A percentile compares a stretch with the other conserved stretches of the same genome.
phyloP scores from a whole-genome alignment of 2,888 invertebrate genomes.

The Lamellibrachia columna region DNA sequence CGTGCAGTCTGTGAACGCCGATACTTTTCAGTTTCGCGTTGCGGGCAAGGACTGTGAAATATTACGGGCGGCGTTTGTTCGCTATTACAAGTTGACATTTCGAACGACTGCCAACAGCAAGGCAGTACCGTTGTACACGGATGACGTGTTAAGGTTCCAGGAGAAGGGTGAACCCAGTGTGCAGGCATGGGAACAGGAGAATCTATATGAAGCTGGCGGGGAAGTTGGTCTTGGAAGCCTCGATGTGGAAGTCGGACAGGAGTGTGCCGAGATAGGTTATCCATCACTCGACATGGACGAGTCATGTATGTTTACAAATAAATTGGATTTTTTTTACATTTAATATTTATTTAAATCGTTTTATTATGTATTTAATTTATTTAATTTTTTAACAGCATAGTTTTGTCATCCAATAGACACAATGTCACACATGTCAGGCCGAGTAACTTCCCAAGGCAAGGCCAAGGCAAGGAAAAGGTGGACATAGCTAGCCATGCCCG shows the following conservation, averaged over 20 bases:
- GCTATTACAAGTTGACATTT: slow-evolving; percentile 70
- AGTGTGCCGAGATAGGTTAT: slow-evolving; percentile 69
- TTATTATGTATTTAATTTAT: too few species aligned
- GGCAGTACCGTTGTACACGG: not conserved
- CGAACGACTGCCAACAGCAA: slow-evolving; percentile 17
- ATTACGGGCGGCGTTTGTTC: slow-evolving; percentile 69
- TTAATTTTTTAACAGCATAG: too few species aligned
- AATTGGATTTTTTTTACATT: too few species aligned
- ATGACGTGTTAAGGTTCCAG: slow-evolving; percentile 30
- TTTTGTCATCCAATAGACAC: too few species aligned
- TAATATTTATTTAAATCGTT: too few species aligned
- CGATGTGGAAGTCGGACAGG: slow-evolving; percentile 70
- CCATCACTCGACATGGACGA: slow-evolving; percentile 81
- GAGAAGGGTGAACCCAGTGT: slow-evolving; percentile 23
- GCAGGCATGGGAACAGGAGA: slow-evolving; percentile 13
- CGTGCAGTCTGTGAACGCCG: slow-evolving; percentile 18
- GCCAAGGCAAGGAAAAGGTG: too few species aligned
- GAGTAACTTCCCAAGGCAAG: too few species aligned
- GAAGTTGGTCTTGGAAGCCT: slow-evolving; percentile 58
- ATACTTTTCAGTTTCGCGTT: slow-evolving; percentile 43
- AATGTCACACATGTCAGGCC: too few species aligned
- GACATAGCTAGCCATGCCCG: too few species aligned
- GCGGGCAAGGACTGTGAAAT: slow-evolving; percentile 69
- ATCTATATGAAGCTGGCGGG: not conserved
- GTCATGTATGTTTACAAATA: slow-evolving; percentile 69